These are phyloP conservation scores for Podarcis raffonei DNA, from an alignment of 2,113 vertebrate genomes.

Conservation along the genomic window DNA sequence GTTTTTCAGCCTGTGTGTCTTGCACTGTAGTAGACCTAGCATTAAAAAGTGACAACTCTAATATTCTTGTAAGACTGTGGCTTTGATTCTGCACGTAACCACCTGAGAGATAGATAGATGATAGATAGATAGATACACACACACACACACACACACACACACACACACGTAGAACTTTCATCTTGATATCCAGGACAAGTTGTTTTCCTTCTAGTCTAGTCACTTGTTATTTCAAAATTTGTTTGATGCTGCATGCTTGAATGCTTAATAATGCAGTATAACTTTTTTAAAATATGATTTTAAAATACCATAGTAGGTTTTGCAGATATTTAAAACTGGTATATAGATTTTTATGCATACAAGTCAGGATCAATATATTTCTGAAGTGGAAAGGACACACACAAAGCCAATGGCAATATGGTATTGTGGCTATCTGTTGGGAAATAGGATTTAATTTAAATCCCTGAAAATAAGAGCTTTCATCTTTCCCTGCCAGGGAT, in stretches of 20 bases:
- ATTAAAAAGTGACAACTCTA: not conserved
- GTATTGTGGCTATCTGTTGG: not conserved
- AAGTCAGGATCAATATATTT: not conserved
- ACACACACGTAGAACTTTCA: not conserved
- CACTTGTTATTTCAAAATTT: not conserved
- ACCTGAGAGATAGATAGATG: too few species aligned
- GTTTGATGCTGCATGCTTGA: not conserved
- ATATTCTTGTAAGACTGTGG: not conserved
- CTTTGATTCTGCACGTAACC: not conserved
- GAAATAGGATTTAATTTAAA: not conserved
- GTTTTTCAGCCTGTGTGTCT: not conserved
- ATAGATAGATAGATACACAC: too few species aligned
- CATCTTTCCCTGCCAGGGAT: not conserved
- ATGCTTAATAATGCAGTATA: not conserved
- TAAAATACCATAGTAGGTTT: not conserved
- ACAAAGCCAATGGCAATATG: not conserved
- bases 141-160: too few species aligned
- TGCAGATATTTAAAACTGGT: not conserved
- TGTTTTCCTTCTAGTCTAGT: not conserved
- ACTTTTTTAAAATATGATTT: not conserved
- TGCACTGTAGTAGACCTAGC: not conserved
- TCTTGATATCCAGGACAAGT: not conserved
- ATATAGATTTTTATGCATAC: not conserved
- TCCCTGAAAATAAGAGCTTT: not conserved
- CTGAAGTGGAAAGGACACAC: not conserved